A percentile compares a stretch with the other conserved stretches of the same genome.
phyloP scores from a whole-genome alignment of 2,113 vertebrate species.

The human (Homo sapiens) region DNA sequence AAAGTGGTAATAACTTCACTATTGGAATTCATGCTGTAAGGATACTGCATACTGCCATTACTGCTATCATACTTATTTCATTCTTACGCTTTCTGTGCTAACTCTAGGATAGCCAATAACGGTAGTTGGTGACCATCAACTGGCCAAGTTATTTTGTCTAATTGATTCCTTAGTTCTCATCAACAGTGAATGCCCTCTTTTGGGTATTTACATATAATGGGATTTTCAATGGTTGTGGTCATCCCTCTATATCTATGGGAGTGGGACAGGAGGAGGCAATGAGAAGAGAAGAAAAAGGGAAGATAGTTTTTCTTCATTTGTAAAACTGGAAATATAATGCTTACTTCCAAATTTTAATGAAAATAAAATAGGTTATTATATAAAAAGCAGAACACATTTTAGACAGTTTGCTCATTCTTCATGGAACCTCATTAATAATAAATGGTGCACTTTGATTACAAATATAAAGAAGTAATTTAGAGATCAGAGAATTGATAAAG shows the following conservation, averaged over 20 bases:
- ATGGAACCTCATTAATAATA: background rate
- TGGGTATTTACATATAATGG: background rate
- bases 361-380: background rate
- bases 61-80: background rate
- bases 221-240: background rate
- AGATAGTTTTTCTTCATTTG: background rate
- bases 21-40: background rate
- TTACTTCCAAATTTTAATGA: background rate
- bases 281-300: background rate
- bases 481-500: background rate
- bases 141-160: background rate
- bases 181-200: background rate
- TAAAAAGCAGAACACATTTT: background rate
- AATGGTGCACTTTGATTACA: background rate
- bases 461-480: background rate
- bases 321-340: background rate
- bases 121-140: background rate
- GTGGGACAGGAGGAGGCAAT: fast-evolving
- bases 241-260: background rate
- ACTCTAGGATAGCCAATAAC: background rate
- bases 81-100: background rate
- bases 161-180: background rate
- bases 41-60: background rate
- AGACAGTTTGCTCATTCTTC: background rate
- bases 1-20: background rate